Percentiles rank a stretch among this genome's conserved stretches.
These are phyloP conservation scores for Enoplosus armatus DNA, from an alignment of 2,797 vertebrate genomes.

Conservation along the genomic window DNA sequence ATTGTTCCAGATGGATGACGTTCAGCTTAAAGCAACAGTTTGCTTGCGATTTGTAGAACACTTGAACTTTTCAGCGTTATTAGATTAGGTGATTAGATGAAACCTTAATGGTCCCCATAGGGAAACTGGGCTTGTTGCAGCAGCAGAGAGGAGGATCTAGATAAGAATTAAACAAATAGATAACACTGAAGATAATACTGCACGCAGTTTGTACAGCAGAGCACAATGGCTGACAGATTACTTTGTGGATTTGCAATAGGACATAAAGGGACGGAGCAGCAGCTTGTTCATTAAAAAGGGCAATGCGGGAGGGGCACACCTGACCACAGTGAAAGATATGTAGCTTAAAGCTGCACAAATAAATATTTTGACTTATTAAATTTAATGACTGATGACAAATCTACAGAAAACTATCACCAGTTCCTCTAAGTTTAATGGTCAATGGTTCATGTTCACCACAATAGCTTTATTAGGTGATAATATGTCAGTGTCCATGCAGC, in stretches of 20 bases:
- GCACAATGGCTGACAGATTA: conserved; percentile 25
- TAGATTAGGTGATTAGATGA: conserved; percentile 66
- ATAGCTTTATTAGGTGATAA: not conserved
- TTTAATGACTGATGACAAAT: too few relatives aligned
- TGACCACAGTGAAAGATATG: not conserved
- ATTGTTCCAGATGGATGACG: conserved; percentile 59
- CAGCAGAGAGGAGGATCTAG: conserved; percentile 6
- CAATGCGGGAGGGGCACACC: not conserved
- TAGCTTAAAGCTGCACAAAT: not conserved
- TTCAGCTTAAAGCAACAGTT: conserved; percentile 57
- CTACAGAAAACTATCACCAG: not conserved
- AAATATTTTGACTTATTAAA: too few relatives aligned
- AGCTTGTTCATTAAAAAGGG: conserved; percentile 11
- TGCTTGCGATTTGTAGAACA: conserved; percentile 40
- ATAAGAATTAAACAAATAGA: conserved; percentile 51
- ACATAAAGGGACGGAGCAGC: not conserved
- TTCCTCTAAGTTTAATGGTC: not conserved
- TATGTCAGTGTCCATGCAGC: not conserved
- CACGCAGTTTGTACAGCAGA: conserved; percentile 30
- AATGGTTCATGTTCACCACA: not conserved
- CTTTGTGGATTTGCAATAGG: conserved; percentile 6
- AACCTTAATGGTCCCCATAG: conserved; percentile 60
- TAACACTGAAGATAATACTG: conserved; percentile 30
- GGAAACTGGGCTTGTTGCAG: conserved; percentile 35
- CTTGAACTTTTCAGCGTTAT: conserved; percentile 60